Evolutionary conservation across 2,888 invertebrate genomes (phyloP).

Genomic region (Nymphalis polychloros): DNA sequence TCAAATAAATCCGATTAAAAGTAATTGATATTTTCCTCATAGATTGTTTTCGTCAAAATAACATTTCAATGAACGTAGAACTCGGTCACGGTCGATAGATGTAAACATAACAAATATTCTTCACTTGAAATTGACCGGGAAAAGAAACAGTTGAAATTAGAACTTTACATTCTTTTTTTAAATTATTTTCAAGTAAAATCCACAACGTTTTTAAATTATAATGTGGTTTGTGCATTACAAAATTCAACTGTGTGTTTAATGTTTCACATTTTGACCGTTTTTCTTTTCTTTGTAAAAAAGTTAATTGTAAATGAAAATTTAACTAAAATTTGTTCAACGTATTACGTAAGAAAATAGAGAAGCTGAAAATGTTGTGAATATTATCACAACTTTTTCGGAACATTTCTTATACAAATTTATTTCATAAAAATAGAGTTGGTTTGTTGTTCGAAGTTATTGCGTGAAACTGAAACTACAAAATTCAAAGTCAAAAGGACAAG

Average conservation of each 20-base stretch:
- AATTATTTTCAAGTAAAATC: too few relatives aligned
- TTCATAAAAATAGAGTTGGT: neutral
- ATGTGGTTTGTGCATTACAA: too few relatives aligned
- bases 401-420: neutral
- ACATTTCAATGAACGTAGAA: slow-evolving; percentile 13
- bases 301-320: too few relatives aligned
- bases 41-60: slow-evolving; percentile 14
- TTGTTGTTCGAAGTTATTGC: slow-evolving; percentile 5
- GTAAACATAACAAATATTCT: slow-evolving; percentile 18
- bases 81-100: slow-evolving; percentile 19
- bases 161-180: slow-evolving; percentile 4
- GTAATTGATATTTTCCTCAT: neutral
- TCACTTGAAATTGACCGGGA: slow-evolving; percentile 10
- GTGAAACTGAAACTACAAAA: neutral
- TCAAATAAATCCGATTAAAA: neutral
- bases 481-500: slow-evolving; percentile 13
- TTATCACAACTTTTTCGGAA: neutral
- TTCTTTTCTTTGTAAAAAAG: too few relatives aligned
- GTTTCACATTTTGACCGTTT: too few relatives aligned
- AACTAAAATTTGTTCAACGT: too few relatives aligned
- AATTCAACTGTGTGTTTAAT: too few relatives aligned
- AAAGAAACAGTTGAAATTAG: slow-evolving; percentile 19
- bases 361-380: too few relatives aligned
- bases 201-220: too few relatives aligned
- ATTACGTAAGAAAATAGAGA: too few relatives aligned